Evolutionary conservation across 2,113 vertebrate genomes (phyloP).

Genomic region (Ceratotherium simum): DNA sequence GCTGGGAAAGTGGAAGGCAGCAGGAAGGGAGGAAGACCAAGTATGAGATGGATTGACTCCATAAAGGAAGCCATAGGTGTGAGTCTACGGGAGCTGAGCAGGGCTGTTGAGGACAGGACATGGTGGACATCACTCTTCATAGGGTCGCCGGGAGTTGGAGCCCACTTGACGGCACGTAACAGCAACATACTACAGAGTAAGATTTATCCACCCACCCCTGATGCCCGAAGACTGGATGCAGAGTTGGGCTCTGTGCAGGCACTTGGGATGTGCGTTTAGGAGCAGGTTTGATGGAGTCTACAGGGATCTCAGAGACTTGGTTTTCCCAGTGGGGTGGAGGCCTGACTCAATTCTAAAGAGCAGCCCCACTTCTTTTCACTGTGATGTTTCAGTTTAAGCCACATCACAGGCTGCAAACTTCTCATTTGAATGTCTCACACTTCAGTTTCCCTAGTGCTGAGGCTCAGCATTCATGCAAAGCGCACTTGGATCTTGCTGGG

Average conservation of each 20-base stretch:
- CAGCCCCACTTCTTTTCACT: accelerated
- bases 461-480: background rate
- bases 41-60: no score
- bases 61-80: no score
- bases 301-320: no score
- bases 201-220: accelerated
- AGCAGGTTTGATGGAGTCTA: no score
- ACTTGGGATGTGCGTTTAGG: accelerated
- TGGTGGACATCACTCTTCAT: no score
- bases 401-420: background rate
- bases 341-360: no score
- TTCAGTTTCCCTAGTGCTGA: background rate
- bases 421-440: background rate
- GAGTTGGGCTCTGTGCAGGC: accelerated
- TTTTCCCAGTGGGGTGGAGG: accelerated
- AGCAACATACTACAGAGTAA: background rate
- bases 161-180: no score
- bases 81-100: no score
- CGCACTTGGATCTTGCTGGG: background rate
- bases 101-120: no score
- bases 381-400: accelerated
- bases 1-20: no score
- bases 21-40: no score
- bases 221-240: accelerated
- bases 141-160: no score